These are phyloP conservation scores for Xenentodon cancila DNA, from an alignment of 2,797 vertebrate genomes.

Conservation along the genomic window DNA sequence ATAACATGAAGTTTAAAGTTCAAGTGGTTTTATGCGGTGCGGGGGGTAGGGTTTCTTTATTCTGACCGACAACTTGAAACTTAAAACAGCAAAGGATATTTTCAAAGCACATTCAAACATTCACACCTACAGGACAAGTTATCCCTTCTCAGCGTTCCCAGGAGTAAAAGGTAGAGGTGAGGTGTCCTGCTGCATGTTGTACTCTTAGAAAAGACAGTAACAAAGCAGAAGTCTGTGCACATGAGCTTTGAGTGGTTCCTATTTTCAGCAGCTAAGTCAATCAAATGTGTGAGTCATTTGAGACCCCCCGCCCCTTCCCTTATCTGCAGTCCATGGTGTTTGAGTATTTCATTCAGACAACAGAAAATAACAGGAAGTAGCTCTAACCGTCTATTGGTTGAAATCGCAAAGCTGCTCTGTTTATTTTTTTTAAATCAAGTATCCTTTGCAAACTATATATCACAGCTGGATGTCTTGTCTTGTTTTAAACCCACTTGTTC, in stretches of 20 bases:
- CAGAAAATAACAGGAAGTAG: constrained; percentile 12
- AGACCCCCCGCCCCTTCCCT: not conserved
- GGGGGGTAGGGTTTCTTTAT: no score
- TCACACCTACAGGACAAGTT: no score
- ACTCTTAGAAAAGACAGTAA: not conserved
- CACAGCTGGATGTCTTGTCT: no score
- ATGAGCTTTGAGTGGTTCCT: not conserved
- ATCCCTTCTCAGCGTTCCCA: not conserved
- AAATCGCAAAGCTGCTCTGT: no score
- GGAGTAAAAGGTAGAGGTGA: not conserved
- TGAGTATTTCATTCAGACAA: constrained; percentile 4
- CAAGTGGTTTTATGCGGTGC: no score
- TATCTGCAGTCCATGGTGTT: not conserved
- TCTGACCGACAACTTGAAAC: no score
- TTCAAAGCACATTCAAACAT: no score
- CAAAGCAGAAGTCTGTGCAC: not conserved
- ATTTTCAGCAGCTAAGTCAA: constrained; percentile 2
- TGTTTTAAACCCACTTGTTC: no score
- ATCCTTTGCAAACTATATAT: no score
- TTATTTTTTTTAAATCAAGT: no score
- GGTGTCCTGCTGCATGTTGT: not conserved
- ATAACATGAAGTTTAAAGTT: no score
- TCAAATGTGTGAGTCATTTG: not conserved
- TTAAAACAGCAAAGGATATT: no score
- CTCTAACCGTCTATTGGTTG: not conserved